These are phyloP conservation scores for Coptotermes formosanus DNA, from an alignment of 1,140 invertebrate genomes.

Conservation along the genomic window DNA sequence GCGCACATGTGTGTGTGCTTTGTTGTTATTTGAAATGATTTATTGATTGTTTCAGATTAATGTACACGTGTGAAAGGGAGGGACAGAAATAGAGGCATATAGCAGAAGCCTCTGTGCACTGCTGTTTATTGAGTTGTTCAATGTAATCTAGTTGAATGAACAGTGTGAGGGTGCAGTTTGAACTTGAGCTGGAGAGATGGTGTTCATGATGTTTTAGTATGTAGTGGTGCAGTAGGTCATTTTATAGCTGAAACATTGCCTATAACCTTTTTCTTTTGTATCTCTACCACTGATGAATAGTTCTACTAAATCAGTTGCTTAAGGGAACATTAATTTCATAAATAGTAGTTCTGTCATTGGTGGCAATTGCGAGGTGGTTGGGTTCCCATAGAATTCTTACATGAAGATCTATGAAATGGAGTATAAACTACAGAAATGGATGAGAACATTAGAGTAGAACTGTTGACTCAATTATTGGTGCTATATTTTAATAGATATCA, in stretches of 20 bases:
- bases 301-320: neutral
- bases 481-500: neutral
- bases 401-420: neutral
- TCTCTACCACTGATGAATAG: neutral
- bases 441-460: neutral
- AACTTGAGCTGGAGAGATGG: neutral
- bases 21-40: constrained; percentile 3
- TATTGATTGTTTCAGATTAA: constrained; percentile 13
- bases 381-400: neutral
- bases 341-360: neutral
- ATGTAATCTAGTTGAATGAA: neutral
- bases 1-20: neutral
- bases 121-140: neutral
- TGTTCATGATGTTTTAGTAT: neutral
- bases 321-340: neutral
- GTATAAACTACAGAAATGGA: neutral
- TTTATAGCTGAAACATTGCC: neutral
- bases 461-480: neutral
- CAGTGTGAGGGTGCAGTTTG: neutral
- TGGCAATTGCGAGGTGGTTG: neutral
- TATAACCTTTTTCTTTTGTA: neutral
- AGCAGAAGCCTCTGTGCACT: neutral
- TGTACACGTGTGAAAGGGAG: neutral
- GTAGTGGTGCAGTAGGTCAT: neutral
- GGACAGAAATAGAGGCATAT: neutral